phyloP scores from a whole-genome alignment of 1,140 invertebrate species.

The Megalopta genalis region DNA sequence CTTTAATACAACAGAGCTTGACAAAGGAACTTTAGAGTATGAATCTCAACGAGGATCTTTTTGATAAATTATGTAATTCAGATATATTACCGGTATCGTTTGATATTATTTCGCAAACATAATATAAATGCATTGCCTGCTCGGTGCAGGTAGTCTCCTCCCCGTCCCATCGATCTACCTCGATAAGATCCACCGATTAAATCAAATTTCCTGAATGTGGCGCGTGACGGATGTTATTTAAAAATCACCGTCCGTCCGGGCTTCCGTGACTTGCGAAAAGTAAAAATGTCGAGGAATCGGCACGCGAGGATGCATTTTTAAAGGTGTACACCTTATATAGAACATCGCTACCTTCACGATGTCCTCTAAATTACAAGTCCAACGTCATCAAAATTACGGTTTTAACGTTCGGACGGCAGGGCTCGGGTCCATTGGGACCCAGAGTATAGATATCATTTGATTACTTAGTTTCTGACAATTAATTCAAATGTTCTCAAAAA shows the following conservation, averaged over 20 bases:
- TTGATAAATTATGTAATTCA: not conserved
- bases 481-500: too few relatives aligned
- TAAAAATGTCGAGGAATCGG: slow-evolving; percentile 8
- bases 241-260: slow-evolving; percentile 42
- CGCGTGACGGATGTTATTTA: slow-evolving; percentile 51
- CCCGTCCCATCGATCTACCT: slow-evolving; percentile 10
- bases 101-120: not conserved
- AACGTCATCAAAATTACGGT: too few relatives aligned
- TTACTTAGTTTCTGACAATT: too few relatives aligned
- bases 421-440: too few relatives aligned
- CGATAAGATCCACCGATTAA: slow-evolving; percentile 23
- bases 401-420: too few relatives aligned
- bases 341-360: too few relatives aligned
- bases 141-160: not conserved
- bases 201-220: slow-evolving; percentile 11
- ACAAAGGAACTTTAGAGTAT: too few relatives aligned
- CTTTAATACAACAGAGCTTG: too few relatives aligned
- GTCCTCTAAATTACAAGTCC: too few relatives aligned
- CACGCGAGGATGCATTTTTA: slow-evolving; percentile 60
- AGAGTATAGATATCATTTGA: too few relatives aligned
- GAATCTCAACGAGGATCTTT: not conserved
- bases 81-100: not conserved
- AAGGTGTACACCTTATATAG: not conserved
- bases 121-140: not conserved
- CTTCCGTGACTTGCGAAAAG: slow-evolving; percentile 13